Base-by-base conservation (phyloP, 2,888 invertebrate genomes). In the Orthosia cruda region DNA sequence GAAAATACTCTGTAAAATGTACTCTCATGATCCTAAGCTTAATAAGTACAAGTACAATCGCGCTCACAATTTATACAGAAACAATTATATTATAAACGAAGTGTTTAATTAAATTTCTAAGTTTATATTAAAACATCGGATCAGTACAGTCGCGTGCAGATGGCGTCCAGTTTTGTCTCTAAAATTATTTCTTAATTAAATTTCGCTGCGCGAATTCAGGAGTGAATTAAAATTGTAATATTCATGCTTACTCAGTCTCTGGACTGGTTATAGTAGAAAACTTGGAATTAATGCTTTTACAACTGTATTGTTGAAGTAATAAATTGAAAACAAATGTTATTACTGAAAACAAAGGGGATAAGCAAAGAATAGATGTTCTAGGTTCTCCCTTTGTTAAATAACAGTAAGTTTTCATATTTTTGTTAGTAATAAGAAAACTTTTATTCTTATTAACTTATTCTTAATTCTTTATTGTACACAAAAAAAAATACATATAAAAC, bases 171-270 rank as follows among this genome's bases (percentile, higher is more conserved):
- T 81, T 77, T 77, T 87, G 85, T 88, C 88, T 87, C 67, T 71
- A 78, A 81, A 88, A 88, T 89, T 83, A 89, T 89, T 85, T 86
- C 90, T 89, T 91, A 88, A 91, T 91, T 91, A 91, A 90, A 88
- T 80, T 89, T 83, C 66, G 79, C 70, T 64, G 64, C 63, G 72
- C 76, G 20, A 67, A 81, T 82, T 74, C 72, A 61, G 65, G 73
- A 67, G 80, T 80, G 76, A 77, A 83, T 87, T 87, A 87, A 87
- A 87, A 83, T 88, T 81, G 76, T 79, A 83, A 85, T 83, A 87
- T 88, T 86, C 75, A 67, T 78, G 79, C 62, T 80, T 59, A 52
- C 45, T 49, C 68, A 76, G 63, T 61, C 4, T 18, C 23, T 55
- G 69, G 74, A 75, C 72, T 58, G 47, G 52, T 55, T 69, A 47